Conservation (phyloP, 2,113 vertebrate genomes). For the Thalassarche chlororhynchos region DNA sequence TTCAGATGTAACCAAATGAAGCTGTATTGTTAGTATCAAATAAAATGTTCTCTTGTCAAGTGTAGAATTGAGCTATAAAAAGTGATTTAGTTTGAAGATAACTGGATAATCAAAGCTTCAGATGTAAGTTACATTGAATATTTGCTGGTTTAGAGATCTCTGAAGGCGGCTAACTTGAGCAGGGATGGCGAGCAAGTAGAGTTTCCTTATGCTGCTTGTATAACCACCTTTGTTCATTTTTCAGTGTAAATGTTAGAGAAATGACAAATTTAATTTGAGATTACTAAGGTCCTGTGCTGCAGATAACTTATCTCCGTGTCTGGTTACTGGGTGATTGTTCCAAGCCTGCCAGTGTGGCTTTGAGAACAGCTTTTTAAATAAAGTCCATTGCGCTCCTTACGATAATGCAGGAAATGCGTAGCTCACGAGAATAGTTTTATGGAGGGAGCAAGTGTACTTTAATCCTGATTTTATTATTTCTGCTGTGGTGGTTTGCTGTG, state of each 20-base stretch:
- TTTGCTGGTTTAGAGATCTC: conserved; percentile 20
- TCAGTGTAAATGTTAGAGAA: conserved; percentile 18
- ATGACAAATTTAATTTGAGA: conserved; percentile 22
- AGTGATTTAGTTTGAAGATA: neutral
- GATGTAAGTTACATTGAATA: neutral
- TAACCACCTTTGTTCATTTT: conserved; percentile 16
- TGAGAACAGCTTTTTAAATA: conserved; percentile 19
- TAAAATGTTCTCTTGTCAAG: neutral
- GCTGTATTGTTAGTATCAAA: neutral
- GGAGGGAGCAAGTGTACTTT: conserved; percentile 55
- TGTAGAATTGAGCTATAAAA: neutral
- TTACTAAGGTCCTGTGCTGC: neutral
- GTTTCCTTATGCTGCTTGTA: neutral
- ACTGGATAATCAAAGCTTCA: neutral
- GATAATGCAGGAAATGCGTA: conserved; percentile 3
- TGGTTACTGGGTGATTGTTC: neutral
- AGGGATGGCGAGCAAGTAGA: neutral
- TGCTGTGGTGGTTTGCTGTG: neutral
- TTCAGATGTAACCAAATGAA: conserved; percentile 1
- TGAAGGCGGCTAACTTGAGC: neutral
- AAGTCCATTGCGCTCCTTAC: neutral
- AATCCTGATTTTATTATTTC: conserved; percentile 61
- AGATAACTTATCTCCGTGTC: neutral
- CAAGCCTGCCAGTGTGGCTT: neutral
- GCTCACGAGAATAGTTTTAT: conserved; percentile 6